Evolutionary conservation across 2,888 invertebrate species (phyloP).

Genomic region (Ptilodon capucinus): DNA sequence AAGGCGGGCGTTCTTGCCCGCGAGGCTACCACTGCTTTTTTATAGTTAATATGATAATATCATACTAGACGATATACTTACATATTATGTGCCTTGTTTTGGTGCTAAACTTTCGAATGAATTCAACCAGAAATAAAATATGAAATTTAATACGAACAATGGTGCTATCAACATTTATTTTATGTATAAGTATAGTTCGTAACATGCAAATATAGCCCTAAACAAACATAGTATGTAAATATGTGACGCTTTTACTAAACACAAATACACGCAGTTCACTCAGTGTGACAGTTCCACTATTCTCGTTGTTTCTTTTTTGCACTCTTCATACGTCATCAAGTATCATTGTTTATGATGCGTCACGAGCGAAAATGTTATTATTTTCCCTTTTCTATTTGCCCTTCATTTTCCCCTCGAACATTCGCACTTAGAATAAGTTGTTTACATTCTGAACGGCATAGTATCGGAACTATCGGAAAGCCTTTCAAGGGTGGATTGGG

Average conservation of each 20-base stretch:
- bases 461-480: background rate
- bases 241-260: background rate
- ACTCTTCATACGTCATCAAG: constrained; percentile 33
- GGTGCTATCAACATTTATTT: background rate
- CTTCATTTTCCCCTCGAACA: constrained; percentile 9
- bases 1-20: too few relatives aligned
- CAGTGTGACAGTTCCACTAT: constrained; percentile 1
- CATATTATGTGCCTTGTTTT: too few relatives aligned
- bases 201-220: background rate
- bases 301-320: constrained; percentile 21
- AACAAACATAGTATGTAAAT: background rate
- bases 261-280: background rate
- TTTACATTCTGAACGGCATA: background rate
- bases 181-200: background rate
- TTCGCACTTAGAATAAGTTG: constrained; percentile 6
- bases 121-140: too few relatives aligned
- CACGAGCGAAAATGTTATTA: constrained; percentile 19
- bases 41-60: too few relatives aligned
- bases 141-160: too few relatives aligned
- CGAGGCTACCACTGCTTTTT: too few relatives aligned
- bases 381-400: constrained; percentile 14
- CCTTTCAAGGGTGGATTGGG: background rate
- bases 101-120: too few relatives aligned
- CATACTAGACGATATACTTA: too few relatives aligned
- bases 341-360: constrained; percentile 32